phyloP scores from a whole-genome alignment of 2,113 vertebrate genomes.

The Megalops atlanticus region DNA sequence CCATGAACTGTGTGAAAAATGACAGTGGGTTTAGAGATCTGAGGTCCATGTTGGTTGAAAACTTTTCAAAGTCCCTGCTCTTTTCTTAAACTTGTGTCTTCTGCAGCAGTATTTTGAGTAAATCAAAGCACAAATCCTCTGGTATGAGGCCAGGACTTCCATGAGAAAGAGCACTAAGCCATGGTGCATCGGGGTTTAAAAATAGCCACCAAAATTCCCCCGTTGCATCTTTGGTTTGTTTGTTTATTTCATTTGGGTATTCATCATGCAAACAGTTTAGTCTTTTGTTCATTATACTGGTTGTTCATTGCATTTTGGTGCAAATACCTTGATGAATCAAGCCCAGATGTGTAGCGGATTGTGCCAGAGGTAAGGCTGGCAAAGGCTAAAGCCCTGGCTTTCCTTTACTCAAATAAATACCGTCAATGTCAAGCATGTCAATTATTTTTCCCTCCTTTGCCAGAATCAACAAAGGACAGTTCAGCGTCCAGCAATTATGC shows the following conservation, averaged over 20 bases:
- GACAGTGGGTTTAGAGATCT: too few relatives aligned
- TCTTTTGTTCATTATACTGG: slow-evolving; percentile 54
- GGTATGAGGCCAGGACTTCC: background rate
- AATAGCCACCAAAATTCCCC: slow-evolving; percentile 50
- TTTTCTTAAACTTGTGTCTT: too few relatives aligned
- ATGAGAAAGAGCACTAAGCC: background rate
- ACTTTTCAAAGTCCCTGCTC: too few relatives aligned
- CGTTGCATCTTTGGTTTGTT: slow-evolving; percentile 53
- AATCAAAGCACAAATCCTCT: background rate
- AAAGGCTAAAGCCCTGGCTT: slow-evolving; percentile 36
- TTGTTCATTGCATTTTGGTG: slow-evolving; percentile 51
- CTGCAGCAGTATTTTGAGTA: too few relatives aligned
- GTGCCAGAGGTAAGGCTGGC: slow-evolving; percentile 60
- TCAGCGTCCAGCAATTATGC: slow-evolving; percentile 62
- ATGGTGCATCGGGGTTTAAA: slow-evolving; percentile 47
- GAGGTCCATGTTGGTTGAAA: too few relatives aligned
- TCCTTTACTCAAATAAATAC: slow-evolving; percentile 60
- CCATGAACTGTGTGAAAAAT: too few relatives aligned
- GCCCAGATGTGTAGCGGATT: slow-evolving; percentile 61
- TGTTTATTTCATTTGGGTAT: slow-evolving; percentile 54
- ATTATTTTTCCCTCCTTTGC: slow-evolving; percentile 52
- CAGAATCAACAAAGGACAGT: slow-evolving; percentile 58
- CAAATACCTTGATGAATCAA: slow-evolving; percentile 64
- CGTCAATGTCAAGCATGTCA: slow-evolving; percentile 49
- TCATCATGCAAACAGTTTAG: slow-evolving; percentile 43